Conservation (phyloP, 1,140 invertebrate genomes). For the Saccostrea glomerata region DNA sequence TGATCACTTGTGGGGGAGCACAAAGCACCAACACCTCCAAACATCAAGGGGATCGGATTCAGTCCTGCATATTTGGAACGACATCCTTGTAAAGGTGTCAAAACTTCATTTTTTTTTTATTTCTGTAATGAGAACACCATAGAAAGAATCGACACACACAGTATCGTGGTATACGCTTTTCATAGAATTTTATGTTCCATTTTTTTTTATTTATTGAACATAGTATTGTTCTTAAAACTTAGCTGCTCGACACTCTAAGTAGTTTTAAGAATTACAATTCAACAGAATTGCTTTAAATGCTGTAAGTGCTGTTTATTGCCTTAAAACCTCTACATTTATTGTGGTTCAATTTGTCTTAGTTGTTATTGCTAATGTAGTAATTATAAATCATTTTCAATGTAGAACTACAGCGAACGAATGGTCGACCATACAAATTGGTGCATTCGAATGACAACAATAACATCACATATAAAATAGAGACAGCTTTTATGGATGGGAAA, state of each 20-base stretch:
- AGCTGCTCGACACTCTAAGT: not conserved
- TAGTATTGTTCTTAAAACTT: not conserved
- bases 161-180: not conserved
- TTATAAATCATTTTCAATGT: not conserved
- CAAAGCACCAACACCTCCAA: conserved; percentile 19
- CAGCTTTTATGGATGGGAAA: conserved; percentile 33
- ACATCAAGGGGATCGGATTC: conserved; percentile 26
- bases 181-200: not conserved
- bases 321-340: not conserved
- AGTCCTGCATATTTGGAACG: conserved; percentile 14
- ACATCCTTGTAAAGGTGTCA: not conserved
- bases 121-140: not conserved
- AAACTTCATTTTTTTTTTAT: not conserved
- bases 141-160: not conserved
- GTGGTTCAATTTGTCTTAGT: not conserved
- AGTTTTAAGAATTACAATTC: not conserved
- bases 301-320: not conserved
- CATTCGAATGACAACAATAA: conserved; percentile 12
- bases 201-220: no score
- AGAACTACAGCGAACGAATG: not conserved
- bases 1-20: conserved; percentile 34
- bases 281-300: not conserved
- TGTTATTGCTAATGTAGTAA: conserved; percentile 5
- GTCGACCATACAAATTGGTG: not conserved
- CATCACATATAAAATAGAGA: conserved; percentile 13